A percentile compares a stretch with the other conserved stretches of the same genome.
phyloP scores from a whole-genome alignment of 1,140 invertebrate species.

The Achroia grisella region DNA sequence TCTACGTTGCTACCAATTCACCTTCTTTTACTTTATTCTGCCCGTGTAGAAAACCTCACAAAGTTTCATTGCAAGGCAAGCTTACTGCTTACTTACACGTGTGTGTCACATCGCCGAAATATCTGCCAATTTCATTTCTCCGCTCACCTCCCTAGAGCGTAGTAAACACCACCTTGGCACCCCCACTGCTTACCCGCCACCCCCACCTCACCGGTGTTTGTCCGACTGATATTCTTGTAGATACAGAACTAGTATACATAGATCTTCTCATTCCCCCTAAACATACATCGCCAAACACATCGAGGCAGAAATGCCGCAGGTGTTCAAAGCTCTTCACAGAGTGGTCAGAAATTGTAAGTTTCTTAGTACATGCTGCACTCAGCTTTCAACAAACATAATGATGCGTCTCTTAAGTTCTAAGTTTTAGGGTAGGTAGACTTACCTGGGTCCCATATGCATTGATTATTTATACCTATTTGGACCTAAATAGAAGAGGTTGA shows the following conservation, averaged over 20 bases:
- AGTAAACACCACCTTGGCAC: slow-evolving; percentile 43
- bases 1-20: slow-evolving; percentile 10
- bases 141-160: slow-evolving; percentile 51
- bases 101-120: slow-evolving; percentile 49
- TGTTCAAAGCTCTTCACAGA: slow-evolving; percentile 22
- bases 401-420: slow-evolving; percentile 51
- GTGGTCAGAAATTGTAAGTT: slow-evolving; percentile 32
- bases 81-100: slow-evolving; percentile 39
- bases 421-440: slow-evolving; percentile 7
- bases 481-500: too few species aligned
- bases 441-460: too few species aligned
- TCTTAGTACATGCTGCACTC: slow-evolving; percentile 21
- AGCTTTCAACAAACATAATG: slow-evolving; percentile 37
- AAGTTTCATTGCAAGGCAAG: slow-evolving; percentile 43
- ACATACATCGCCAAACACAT: background rate
- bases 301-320: slow-evolving; percentile 4
- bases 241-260: slow-evolving; percentile 30
- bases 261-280: slow-evolving; percentile 12
- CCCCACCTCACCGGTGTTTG: slow-evolving; percentile 30
- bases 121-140: slow-evolving; percentile 66
- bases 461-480: too few species aligned
- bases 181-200: slow-evolving; percentile 18
- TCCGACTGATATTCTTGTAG: slow-evolving; percentile 54
- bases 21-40: slow-evolving; percentile 36
- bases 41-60: slow-evolving; percentile 39